Conservation (phyloP, 2,113 vertebrate genomes). For the Aptenodytes patagonicus region DNA sequence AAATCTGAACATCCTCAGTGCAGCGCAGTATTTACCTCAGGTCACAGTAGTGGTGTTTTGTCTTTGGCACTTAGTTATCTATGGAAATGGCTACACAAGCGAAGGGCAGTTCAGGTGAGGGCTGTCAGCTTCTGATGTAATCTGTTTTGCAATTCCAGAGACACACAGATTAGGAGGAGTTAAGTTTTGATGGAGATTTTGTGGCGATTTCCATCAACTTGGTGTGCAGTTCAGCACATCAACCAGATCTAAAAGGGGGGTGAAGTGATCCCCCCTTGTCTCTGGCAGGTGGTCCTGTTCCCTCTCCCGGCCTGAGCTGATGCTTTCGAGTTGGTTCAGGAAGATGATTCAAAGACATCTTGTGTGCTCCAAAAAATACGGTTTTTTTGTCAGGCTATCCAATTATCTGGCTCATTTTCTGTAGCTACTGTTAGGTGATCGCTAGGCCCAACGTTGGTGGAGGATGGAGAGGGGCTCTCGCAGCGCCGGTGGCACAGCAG, state of each 20-base stretch:
- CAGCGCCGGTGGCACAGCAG: too few species aligned
- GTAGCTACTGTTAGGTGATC: rapidly evolving
- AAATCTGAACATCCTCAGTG: rapidly evolving
- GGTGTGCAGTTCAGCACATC: neutral
- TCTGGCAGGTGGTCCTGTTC: rapidly evolving
- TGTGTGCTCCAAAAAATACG: rapidly evolving
- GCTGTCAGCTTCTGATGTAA: neutral
- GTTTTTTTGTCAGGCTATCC: too few species aligned
- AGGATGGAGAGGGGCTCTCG: neutral
- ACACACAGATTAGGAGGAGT: rapidly evolving
- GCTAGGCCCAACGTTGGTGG: rapidly evolving
- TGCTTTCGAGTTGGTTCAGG: neutral
- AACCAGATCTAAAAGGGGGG: rapidly evolving
- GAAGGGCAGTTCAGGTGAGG: rapidly evolving
- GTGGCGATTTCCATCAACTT: rapidly evolving
- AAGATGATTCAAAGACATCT: rapidly evolving
- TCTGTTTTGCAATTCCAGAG: too few species aligned
- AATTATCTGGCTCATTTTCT: rapidly evolving
- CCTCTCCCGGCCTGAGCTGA: neutral
- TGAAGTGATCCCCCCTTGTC: neutral
- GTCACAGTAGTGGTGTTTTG: rapidly evolving
- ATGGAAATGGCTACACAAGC: rapidly evolving
- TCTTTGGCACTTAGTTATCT: rapidly evolving
- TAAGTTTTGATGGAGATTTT: rapidly evolving
- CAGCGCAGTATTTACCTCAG: rapidly evolving